These are phyloP conservation scores for Pseudoatta argentina DNA, from an alignment of 1,140 invertebrate genomes.

Conservation along the genomic window DNA sequence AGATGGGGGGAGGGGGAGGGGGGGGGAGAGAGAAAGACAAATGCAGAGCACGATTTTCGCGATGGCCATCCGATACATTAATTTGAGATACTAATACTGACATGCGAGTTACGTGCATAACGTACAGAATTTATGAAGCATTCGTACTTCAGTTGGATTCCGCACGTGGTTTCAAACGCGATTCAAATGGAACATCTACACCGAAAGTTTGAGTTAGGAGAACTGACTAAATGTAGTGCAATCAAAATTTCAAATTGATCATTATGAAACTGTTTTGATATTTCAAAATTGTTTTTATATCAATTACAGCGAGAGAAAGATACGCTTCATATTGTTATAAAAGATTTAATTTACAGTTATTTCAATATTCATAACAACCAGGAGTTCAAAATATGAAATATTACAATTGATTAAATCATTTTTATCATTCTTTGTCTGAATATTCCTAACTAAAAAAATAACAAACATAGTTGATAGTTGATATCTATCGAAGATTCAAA, in stretches of 20 bases:
- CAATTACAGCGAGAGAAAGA: background rate
- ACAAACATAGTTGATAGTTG: background rate
- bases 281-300: background rate
- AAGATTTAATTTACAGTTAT: background rate
- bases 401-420: slow-evolving; percentile 5
- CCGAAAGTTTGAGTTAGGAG: slow-evolving; percentile 15
- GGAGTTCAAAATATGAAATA: slow-evolving; percentile 2
- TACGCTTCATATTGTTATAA: background rate
- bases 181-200: slow-evolving; percentile 26
- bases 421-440: background rate
- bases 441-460: background rate
- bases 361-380: no score
- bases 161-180: background rate
- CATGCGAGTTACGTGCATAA: slow-evolving; percentile 36
- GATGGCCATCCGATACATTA: slow-evolving; percentile 35
- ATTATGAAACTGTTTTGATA: background rate
- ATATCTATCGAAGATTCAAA: background rate
- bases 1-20: background rate
- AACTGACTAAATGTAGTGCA: background rate
- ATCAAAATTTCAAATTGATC: slow-evolving; percentile 16
- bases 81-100: slow-evolving; percentile 43
- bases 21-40: no score
- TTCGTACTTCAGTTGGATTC: slow-evolving; percentile 14
- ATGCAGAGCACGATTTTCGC: slow-evolving; percentile 16
- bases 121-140: slow-evolving; percentile 21